These are phyloP conservation scores for Crocidura indochinensis DNA, from an alignment of 2,797 vertebrate species.

Conservation along the genomic window DNA sequence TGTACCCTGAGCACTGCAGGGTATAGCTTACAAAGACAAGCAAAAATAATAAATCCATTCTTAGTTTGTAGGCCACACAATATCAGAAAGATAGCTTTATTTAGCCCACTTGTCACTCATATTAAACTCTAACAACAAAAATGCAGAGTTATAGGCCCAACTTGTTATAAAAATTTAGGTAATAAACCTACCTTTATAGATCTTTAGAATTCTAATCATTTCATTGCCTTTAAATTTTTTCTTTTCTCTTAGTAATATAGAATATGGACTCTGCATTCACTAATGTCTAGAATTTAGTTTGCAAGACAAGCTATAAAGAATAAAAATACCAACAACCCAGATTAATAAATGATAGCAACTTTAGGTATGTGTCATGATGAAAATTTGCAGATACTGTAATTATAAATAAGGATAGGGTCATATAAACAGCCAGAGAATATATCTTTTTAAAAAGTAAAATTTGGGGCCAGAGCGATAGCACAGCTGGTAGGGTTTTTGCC, in stretches of 20 bases:
- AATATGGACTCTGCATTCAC: neutral
- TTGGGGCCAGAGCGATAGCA: too few relatives aligned
- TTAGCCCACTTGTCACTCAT: neutral
- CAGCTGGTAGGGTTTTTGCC: too few relatives aligned
- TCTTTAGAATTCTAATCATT: slow-evolving; percentile 37
- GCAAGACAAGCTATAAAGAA: slow-evolving; percentile 11
- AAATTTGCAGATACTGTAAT: slow-evolving; percentile 49
- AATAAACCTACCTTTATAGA: slow-evolving; percentile 36
- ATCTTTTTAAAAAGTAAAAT: neutral
- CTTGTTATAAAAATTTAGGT: neutral
- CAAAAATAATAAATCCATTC: slow-evolving; percentile 22
- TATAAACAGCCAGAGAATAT: neutral
- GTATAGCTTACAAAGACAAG: too few relatives aligned
- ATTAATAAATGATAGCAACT: neutral
- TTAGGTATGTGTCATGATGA: slow-evolving; percentile 18
- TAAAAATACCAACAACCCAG: neutral
- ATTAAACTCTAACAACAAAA: too few relatives aligned
- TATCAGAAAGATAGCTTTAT: neutral
- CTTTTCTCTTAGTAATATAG: slow-evolving; percentile 55
- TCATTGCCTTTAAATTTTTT: slow-evolving; percentile 31
- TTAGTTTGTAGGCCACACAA: slow-evolving; percentile 11
- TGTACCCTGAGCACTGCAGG: too few relatives aligned
- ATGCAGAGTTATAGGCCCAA: too few relatives aligned
- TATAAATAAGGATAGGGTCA: slow-evolving; percentile 16
- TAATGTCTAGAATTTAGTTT: slow-evolving; percentile 25